These are phyloP conservation scores for Catocala nupta DNA, from an alignment of 2,888 invertebrate species.

Conservation along the genomic window DNA sequence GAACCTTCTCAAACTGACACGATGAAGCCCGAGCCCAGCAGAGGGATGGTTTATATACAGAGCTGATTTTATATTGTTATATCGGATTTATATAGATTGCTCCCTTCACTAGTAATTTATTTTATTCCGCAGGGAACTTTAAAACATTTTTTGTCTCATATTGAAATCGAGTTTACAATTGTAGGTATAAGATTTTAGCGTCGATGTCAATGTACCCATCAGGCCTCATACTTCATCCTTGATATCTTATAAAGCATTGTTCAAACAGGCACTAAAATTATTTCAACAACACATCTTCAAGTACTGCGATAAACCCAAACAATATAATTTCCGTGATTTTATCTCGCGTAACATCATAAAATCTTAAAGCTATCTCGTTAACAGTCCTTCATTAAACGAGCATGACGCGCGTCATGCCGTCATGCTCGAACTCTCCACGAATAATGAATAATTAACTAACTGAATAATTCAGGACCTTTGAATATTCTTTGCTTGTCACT, in stretches of 20 bases:
- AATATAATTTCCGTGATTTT: slow-evolving; percentile 6
- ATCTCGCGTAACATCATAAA: slow-evolving; percentile 12
- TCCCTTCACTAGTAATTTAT: too few relatives aligned
- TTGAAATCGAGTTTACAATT: too few relatives aligned
- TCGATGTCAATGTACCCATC: too few relatives aligned
- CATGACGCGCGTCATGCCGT: slow-evolving; percentile 20
- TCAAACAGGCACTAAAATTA: neutral
- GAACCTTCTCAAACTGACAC: too few relatives aligned
- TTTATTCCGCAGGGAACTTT: too few relatives aligned
- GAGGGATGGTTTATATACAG: too few relatives aligned
- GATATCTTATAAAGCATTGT: neutral
- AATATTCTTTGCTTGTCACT: slow-evolving; percentile 30
- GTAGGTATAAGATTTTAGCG: too few relatives aligned
- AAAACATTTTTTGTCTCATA: too few relatives aligned
- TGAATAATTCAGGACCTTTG: slow-evolving; percentile 50
- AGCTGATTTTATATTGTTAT: too few relatives aligned
- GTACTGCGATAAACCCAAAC: neutral
- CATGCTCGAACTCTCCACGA: slow-evolving; percentile 25
- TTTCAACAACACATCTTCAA: slow-evolving; percentile 1
- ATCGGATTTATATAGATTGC: too few relatives aligned
- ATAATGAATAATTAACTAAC: slow-evolving; percentile 50
- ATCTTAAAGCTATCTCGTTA: slow-evolving; percentile 20
- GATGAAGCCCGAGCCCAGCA: too few relatives aligned
- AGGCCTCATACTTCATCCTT: neutral
- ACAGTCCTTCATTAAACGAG: slow-evolving; percentile 45